Evolutionary conservation across 2,113 vertebrate genomes (phyloP).

Genomic region (Hippocampus abdominalis): DNA sequence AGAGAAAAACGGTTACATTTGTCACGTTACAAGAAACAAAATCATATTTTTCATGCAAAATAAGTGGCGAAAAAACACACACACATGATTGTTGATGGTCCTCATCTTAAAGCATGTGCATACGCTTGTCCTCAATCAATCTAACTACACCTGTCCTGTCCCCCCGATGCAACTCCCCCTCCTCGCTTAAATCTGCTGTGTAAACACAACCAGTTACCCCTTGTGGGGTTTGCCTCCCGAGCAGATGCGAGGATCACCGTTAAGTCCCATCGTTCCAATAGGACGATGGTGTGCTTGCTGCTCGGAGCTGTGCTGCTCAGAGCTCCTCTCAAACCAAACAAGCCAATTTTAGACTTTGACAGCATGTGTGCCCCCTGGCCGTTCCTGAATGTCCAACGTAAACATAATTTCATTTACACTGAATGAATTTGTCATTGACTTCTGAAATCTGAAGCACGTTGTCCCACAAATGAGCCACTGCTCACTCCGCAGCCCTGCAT

Average conservation of each 20-base stretch:
- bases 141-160: too few relatives aligned
- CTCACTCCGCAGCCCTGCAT: background rate
- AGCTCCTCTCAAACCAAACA: constrained; percentile 54
- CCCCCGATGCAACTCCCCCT: too few relatives aligned
- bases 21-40: too few relatives aligned
- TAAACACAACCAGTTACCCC: constrained; percentile 40
- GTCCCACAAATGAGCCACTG: background rate
- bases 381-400: background rate
- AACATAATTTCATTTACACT: too few relatives aligned
- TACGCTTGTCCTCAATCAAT: background rate
- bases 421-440: too few relatives aligned
- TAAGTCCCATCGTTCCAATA: constrained; percentile 38
- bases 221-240: constrained; percentile 46
- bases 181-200: constrained; percentile 24
- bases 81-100: too few relatives aligned
- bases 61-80: too few relatives aligned
- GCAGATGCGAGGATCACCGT: constrained; percentile 57
- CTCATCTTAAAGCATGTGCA: too few relatives aligned
- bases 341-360: constrained; percentile 24
- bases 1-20: too few relatives aligned
- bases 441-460: too few relatives aligned
- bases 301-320: constrained; percentile 29
- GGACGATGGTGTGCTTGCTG: constrained; percentile 16
- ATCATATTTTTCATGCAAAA: too few relatives aligned
- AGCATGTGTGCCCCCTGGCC: background rate